Evolutionary conservation across 2,797 vertebrate genomes (phyloP), one percentile per base, ranked within the genome.

Genomic region (Mus minutoides): DNA sequence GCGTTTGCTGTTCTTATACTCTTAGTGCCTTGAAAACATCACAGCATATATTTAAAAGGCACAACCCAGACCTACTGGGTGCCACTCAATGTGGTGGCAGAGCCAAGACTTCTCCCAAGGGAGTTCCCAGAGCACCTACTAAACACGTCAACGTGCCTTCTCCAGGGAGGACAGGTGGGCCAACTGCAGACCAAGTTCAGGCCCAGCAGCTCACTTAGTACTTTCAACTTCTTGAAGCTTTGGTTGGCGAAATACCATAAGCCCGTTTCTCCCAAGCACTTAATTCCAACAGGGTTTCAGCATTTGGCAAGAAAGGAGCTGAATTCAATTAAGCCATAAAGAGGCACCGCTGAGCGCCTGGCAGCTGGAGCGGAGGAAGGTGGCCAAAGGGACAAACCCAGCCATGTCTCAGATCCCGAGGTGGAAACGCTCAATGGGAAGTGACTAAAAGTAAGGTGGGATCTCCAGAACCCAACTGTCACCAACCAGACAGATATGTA

Each of bases 251-350:
- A 88, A 90, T 64, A 83, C 69, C 83, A 76, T 62, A 92, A 92
- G 86, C 26, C 37, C 58, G 54, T 93, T 96, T 92, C 85, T 84
- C 94, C 82, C 43, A 94, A 96, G 90, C 46, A 88, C 91, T 94
- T 85, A 90, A 90, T 67, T 91, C 56, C 85, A 93, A 75, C 92
- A 67, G 94, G 87, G 54, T 75, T 97, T 95, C 87, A 93, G 92
- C 19, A n/a, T 92, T 91, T 96, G 96, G 96, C 97, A 95, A 87
- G 90, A 76, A 5, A 58, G 24, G 76, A 84, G 82, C 80, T 71
- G 49, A 89, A 92, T 22, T 84, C 85, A 93, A 94, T 96, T 93
- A 97, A 92, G 94, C 49, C 64, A 77, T 90, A n/a, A 93, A 95
- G 92, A 91, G 8, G 4, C 29, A 34, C 2, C 2, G 13, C 43